Percentiles rank a stretch among this genome's conserved stretches.
Conservation (phyloP, 2,797 vertebrate genomes). For the Anguilla megastoma region DNA sequence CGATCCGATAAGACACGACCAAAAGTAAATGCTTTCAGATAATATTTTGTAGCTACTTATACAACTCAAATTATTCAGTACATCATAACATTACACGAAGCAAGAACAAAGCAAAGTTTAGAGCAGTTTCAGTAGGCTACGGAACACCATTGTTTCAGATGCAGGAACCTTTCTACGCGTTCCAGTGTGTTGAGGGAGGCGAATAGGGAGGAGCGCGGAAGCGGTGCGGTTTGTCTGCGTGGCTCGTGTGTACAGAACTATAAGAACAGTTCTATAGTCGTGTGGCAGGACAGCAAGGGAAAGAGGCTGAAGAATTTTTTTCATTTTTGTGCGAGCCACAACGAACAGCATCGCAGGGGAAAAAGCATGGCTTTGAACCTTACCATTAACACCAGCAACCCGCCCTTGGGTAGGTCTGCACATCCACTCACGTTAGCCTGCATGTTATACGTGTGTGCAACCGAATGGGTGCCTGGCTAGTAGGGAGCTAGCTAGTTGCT, state of each 20-base stretch:
- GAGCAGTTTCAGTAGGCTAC: neutral
- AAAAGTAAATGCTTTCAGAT: neutral
- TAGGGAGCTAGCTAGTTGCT: neutral
- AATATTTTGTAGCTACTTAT: neutral
- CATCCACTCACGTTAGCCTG: neutral
- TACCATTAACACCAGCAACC: conserved; percentile 69
- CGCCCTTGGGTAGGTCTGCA: conserved; percentile 68
- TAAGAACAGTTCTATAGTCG: neutral
- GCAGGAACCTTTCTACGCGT: conserved; percentile 23
- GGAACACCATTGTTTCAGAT: neutral
- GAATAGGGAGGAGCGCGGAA: conserved; percentile 24
- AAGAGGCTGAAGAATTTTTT: neutral
- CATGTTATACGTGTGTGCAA: neutral
- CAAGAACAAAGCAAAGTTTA: neutral
- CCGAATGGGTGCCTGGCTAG: conserved; percentile 42
- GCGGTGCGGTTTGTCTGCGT: conserved; percentile 21
- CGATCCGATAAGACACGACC: too few relatives aligned
- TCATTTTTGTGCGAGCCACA: conserved; percentile 4
- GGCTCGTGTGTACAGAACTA: conserved; percentile 15
- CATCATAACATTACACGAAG: neutral
- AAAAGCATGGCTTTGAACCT: conserved; percentile 71
- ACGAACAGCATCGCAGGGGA: neutral
- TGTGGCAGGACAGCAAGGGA: neutral
- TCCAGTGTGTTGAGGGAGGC: neutral
- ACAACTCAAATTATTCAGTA: neutral